phyloP scores from a whole-genome alignment of 2,888 invertebrate genomes.

The Oxyscelio sp. region DNA sequence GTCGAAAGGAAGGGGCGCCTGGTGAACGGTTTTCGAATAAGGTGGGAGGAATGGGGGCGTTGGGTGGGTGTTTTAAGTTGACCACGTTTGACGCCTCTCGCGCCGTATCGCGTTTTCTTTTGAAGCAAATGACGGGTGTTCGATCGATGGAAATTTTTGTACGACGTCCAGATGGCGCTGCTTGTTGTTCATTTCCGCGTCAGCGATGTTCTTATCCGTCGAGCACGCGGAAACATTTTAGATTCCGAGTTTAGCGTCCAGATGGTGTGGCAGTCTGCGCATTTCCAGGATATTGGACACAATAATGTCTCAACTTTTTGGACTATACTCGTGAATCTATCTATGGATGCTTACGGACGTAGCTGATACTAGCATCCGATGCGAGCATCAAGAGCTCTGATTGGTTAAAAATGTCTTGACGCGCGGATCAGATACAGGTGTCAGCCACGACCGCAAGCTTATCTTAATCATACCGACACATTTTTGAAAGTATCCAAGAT shows the following conservation, averaged over 20 bases:
- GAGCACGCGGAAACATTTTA: slow-evolving; percentile 15
- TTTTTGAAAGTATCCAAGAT: no score
- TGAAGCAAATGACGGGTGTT: slow-evolving; percentile 54
- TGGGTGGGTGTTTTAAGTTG: slow-evolving; percentile 22
- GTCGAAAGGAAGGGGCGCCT: slow-evolving; percentile 39
- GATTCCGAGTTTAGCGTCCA: slow-evolving; percentile 10
- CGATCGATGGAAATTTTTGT: slow-evolving; percentile 48
- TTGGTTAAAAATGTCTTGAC: no score
- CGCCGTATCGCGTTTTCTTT: slow-evolving; percentile 35
- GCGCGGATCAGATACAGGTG: no score
- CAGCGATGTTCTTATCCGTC: slow-evolving; percentile 8
- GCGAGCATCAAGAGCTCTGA: no score
- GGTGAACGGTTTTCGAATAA: slow-evolving; percentile 22
- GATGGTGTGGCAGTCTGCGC: slow-evolving; percentile 8
- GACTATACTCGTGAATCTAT: no score
- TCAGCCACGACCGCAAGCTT: no score
- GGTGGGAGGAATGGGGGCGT: slow-evolving; percentile 43
- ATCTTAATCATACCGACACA: no score
- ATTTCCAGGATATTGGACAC: slow-evolving; percentile 7
- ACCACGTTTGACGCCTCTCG: slow-evolving; percentile 7
- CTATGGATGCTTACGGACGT: no score
- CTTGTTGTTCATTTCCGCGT: slow-evolving; percentile 33
- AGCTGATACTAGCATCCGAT: no score
- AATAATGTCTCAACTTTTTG: no score
- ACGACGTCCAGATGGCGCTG: slow-evolving; percentile 35